These are phyloP conservation scores for Mnemiopsis leidyi DNA, from an alignment of 37 sponge, comb jelly and placozoan genomes.

Conservation along the genomic window DNA sequence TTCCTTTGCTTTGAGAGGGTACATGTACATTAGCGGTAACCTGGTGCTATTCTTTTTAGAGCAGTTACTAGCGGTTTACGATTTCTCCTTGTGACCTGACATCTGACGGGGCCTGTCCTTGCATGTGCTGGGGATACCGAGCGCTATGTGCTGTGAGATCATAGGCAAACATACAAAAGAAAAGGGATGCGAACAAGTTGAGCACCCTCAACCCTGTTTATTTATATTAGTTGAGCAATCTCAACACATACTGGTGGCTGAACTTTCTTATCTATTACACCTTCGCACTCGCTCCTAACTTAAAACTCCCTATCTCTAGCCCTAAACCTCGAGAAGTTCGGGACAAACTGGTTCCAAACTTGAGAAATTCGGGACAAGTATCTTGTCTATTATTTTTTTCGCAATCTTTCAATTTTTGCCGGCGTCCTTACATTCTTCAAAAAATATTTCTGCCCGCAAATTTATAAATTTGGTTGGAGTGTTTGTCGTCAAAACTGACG, in stretches of 20 bases:
- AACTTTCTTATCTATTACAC: no score
- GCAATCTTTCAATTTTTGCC: no score
- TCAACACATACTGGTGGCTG: not conserved
- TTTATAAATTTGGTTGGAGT: not conserved
- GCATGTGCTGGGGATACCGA: not conserved
- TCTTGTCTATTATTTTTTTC: not conserved
- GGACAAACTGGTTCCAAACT: no score
- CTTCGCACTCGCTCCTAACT: no score
- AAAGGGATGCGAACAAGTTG: not conserved
- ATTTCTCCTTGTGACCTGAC: not conserved
- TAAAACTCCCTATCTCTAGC: no score
- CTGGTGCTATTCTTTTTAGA: not conserved
- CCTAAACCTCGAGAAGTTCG: no score
- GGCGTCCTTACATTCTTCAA: no score
- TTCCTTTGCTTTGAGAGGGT: not conserved
- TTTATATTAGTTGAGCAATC: not conserved
- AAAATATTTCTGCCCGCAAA: not conserved
- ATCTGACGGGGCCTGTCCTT: not conserved
- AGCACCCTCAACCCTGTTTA: not conserved
- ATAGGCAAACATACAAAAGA: not conserved
- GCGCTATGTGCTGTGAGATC: not conserved
- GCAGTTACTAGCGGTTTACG: not conserved
- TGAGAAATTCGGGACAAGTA: not conserved
- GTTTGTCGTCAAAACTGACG: not conserved
- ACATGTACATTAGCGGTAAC: not conserved